Base-by-base conservation (phyloP, 2,113 vertebrate genomes). In the Phyllostomus hastatus region DNA sequence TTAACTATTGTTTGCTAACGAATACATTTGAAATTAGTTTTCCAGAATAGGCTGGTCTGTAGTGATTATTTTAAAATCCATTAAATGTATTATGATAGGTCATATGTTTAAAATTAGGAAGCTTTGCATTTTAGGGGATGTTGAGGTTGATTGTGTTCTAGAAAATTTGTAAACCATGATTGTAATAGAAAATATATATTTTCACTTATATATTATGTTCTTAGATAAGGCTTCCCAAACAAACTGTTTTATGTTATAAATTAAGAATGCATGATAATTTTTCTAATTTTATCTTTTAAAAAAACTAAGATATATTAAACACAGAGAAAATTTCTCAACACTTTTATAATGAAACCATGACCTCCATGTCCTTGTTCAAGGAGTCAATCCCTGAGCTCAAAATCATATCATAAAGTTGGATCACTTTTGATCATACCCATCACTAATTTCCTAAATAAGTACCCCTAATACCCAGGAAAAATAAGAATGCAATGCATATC, bases 121-220 rank as follows among this genome's bases (percentile, higher is more conserved):
- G 20, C 4, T 35, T 26, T 48, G 7, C 1, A 5, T 22, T 92
- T 26, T n/a, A 52, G 88, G 10, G 15, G 14, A 88, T 52, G 7
- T 19, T 88, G 72, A 80, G 10, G 19, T 67, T 82, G 48, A 38
- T 54, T 88, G 6, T 64, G 1, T 81, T 80, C 54, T 67, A 75
- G 31, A 88, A 91, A 88, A 80, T 73, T n/a, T 89, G 10, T 75
- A 85, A 96, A 59, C 20, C 72, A 88, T 90, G 31, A 92, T 50
- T 50, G 5, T 59, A 94, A 66, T 59, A 83, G 3, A 64, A 89
- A 90, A 66, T 88, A 61, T n/a, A 46, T 78, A 24, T 90, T 94
- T 95, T 66, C 20, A 50, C 69, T 86, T 70, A 90, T 83, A 70
- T 43, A 43, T 76, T 57, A 41, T 43, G 0, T 52, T 75, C 28